Evolutionary conservation across 2,797 vertebrate species (phyloP).

Genomic region (Astyanax mexicanus): DNA sequence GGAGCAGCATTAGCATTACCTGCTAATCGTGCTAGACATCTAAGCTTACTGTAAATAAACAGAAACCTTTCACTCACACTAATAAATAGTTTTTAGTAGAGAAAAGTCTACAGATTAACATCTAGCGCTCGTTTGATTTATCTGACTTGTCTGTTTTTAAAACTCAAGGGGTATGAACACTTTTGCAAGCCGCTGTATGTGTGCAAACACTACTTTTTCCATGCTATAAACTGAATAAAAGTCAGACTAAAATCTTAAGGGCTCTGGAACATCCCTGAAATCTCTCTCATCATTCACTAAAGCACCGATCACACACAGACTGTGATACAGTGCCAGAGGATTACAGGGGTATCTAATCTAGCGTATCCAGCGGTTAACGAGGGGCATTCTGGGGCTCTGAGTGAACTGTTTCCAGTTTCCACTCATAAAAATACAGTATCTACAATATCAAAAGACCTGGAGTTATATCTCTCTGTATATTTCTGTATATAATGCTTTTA

Average conservation of each 20-base stretch:
- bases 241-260: neutral
- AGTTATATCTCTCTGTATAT: neutral
- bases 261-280: neutral
- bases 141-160: too few species aligned
- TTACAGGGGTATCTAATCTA: constrained; percentile 42
- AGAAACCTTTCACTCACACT: too few species aligned
- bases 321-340: constrained; percentile 38
- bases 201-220: too few species aligned
- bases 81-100: too few species aligned
- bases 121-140: too few species aligned
- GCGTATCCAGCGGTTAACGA: constrained; percentile 38
- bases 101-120: too few species aligned
- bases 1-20: too few species aligned
- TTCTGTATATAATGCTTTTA: neutral
- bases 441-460: constrained; percentile 33
- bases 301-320: constrained; percentile 20
- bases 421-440: constrained; percentile 44
- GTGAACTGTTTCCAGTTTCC: constrained; percentile 49
- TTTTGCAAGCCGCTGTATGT: too few species aligned
- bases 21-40: too few species aligned
- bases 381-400: constrained; percentile 36
- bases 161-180: too few species aligned
- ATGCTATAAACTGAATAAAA: too few species aligned
- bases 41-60: too few species aligned
- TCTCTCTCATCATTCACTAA: constrained; percentile 15